Evolutionary conservation across 2,888 invertebrate genomes (phyloP).

Genomic region (Panopea generosa): DNA sequence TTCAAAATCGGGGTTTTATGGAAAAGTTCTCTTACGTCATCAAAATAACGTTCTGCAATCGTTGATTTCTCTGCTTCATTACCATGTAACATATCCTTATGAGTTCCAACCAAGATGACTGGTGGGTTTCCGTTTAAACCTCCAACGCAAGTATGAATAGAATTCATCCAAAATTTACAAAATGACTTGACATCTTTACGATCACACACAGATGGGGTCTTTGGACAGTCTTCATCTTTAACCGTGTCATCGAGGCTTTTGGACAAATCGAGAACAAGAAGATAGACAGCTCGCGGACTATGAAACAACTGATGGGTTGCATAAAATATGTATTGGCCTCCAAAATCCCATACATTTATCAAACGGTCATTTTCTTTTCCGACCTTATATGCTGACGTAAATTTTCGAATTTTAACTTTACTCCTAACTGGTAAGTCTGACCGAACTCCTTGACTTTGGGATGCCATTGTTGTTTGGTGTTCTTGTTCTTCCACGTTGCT

Average conservation of each 20-base stretch:
- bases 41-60: slow-evolving; percentile 17
- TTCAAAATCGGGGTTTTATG: slow-evolving; percentile 13
- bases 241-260: slow-evolving; percentile 9
- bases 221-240: slow-evolving; percentile 4
- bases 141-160: slow-evolving; percentile 36
- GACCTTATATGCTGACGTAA: too few species aligned
- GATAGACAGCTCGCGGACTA: slow-evolving; percentile 25
- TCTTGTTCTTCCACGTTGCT: too few species aligned
- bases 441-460: too few species aligned
- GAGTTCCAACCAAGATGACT: slow-evolving; percentile 44
- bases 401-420: too few species aligned
- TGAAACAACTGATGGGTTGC: slow-evolving; percentile 35
- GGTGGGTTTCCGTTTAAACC: slow-evolving; percentile 23
- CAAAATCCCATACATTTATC: slow-evolving; percentile 31
- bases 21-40: slow-evolving; percentile 19
- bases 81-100: slow-evolving; percentile 23
- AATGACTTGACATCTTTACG: slow-evolving; percentile 8
- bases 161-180: slow-evolving; percentile 33
- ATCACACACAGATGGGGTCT: not conserved
- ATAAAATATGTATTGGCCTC: slow-evolving; percentile 33
- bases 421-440: too few species aligned
- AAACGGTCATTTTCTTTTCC: too few species aligned
- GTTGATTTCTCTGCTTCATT: not conserved
- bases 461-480: too few species aligned
- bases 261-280: slow-evolving; percentile 14